phyloP scores from a whole-genome alignment of 2,888 invertebrate species.

The Endomychus coccineus region DNA sequence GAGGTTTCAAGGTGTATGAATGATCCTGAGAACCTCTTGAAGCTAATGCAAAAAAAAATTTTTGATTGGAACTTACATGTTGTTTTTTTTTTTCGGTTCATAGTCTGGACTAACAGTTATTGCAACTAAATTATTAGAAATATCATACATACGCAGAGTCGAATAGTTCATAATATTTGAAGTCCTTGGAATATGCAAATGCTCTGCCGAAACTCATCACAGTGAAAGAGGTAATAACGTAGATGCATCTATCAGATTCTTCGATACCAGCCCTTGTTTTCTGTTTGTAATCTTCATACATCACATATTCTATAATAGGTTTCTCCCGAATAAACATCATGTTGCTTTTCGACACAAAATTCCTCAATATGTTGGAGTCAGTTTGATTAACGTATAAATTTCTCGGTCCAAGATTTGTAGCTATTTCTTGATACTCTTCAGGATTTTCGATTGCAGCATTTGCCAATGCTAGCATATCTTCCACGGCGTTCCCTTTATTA shows the following conservation, averaged over 20 bases:
- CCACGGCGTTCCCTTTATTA: constrained; percentile 57
- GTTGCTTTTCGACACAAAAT: constrained; percentile 44
- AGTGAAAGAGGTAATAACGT: constrained; percentile 63
- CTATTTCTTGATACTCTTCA: constrained; percentile 7
- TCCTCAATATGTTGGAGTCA: constrained; percentile 41
- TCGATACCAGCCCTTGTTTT: constrained; percentile 47
- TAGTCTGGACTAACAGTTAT: too few relatives aligned
- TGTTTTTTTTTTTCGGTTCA: too few relatives aligned
- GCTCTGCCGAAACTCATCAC: constrained; percentile 61
- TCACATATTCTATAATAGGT: constrained; percentile 58
- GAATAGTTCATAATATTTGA: constrained; percentile 54
- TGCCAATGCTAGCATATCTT: constrained; percentile 37
- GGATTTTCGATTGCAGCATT: neutral
- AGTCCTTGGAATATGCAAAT: constrained; percentile 62
- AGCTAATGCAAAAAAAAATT: too few relatives aligned
- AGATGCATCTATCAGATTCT: constrained; percentile 65
- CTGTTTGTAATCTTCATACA: constrained; percentile 62
- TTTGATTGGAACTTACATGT: neutral
- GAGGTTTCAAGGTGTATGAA: constrained; percentile 1
- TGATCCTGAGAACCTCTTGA: too few relatives aligned
- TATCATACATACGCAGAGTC: constrained; percentile 57
- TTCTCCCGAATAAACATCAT: constrained; percentile 64
- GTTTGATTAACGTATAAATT: constrained; percentile 33
- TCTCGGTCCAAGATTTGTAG: constrained; percentile 8
- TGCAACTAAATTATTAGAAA: too few relatives aligned